These are phyloP conservation scores for Lepisosteus osseus DNA, from an alignment of 2,113 vertebrate genomes.

Conservation along the genomic window DNA sequence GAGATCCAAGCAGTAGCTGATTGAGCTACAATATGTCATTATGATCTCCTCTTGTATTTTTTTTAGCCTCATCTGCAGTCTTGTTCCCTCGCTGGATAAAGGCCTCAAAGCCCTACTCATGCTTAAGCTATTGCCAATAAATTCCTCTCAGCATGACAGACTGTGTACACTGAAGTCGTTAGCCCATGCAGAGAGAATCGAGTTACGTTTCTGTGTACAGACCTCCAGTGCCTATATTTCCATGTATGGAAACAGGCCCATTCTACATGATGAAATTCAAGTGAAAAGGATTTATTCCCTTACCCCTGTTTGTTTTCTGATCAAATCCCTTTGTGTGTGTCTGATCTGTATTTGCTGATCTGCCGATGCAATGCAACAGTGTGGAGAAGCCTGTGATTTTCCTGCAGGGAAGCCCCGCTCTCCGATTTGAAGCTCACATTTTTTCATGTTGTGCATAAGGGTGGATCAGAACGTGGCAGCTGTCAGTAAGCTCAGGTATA, in stretches of 20 bases:
- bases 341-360: no score
- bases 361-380: neutral
- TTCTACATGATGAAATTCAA: neutral
- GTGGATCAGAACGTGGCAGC: no score
- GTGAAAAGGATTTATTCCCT: no score
- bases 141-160: neutral
- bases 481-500: no score
- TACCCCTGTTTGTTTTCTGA: no score
- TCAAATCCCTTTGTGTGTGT: no score
- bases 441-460: no score
- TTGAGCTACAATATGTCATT: no score
- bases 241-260: neutral
- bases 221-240: neutral
- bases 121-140: neutral
- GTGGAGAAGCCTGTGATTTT: conserved; percentile 32
- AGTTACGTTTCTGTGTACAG: neutral
- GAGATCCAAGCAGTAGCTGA: no score
- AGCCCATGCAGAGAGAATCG: neutral
- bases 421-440: no score
- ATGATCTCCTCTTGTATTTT: no score
- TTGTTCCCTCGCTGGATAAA: neutral
- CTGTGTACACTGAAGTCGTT: neutral
- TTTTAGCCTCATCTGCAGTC: no score
- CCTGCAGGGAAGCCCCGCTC: conserved; percentile 24
- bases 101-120: neutral